Evolutionary conservation across 2,888 invertebrate genomes (phyloP), one percentile per base, ranked within the genome.

Genomic region (Tuta absoluta): DNA sequence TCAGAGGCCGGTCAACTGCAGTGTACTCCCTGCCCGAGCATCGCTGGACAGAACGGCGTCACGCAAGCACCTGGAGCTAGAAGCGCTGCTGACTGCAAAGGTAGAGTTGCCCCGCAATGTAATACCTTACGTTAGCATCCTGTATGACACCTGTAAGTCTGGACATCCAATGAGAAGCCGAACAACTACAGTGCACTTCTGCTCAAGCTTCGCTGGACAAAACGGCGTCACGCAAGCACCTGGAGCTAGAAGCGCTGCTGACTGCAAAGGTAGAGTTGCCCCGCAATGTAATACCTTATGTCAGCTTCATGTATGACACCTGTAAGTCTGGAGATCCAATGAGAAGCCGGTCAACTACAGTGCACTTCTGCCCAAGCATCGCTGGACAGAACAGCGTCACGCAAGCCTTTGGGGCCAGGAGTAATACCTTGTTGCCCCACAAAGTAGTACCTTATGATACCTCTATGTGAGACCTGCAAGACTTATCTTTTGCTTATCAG

Each of bases 281-380:
- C 28, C 28, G 5, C 28, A 28, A 4, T 28, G 28, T 28, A 28
- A 28, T 28, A 28, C 5, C 28, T 5, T 33, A 33, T 33, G 33
- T 8, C 33, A 33, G 33, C 33, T 10, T 33, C 8, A 1, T 33
- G 1, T 28, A 5, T 28, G 5, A 28, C 5, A 28, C 3, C 28
- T 28, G 28, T 5, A 28, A 28, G 28, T 28, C 3, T 28, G 2
- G 5, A 28, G 5, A 2, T 4, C 28, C 28, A 28, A 28, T 28
- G 28, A 5, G 28, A 28, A n/a, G 94, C 96, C 1, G 98, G 98
- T 0, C 97, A 98, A 81, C 88, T 95, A 56, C 96, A 96, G 77
- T 99, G 99, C 86, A 95, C 95, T 59, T 92, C 95, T 99, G 99
- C 84, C 98, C 98, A 0, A 93, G 94, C 2, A 98, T 98, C 67